A percentile compares a stretch with the other conserved stretches of the same genome.
Conservation (phyloP, 2,113 vertebrate genomes). For the Gymnarchus niloticus region DNA sequence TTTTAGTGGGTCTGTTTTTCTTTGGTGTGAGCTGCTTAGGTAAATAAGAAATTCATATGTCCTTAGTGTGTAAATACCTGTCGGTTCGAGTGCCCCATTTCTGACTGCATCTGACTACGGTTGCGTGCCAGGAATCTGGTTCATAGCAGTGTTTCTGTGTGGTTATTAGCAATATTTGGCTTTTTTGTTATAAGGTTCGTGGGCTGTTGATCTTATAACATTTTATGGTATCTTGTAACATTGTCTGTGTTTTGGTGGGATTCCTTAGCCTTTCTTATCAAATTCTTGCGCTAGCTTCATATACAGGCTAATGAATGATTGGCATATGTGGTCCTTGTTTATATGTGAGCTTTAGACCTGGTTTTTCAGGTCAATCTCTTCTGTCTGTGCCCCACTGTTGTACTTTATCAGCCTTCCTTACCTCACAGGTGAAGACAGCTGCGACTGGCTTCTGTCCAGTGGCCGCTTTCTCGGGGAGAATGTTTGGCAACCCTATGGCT, state of each 20-base stretch:
- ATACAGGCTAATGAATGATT: not conserved
- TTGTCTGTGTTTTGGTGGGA: not conserved
- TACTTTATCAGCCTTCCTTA: not conserved
- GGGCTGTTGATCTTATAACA: not conserved
- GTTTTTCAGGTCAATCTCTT: too few relatives aligned
- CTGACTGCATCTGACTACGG: not conserved
- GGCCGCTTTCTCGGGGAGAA: constrained; percentile 91
- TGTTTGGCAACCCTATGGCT: constrained; percentile 95
- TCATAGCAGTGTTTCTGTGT: not conserved
- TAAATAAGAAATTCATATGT: not conserved
- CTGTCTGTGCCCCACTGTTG: not conserved
- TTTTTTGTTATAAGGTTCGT: not conserved
- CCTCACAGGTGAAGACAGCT: constrained; percentile 80
- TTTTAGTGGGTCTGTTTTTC: not conserved
- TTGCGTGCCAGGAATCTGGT: not conserved
- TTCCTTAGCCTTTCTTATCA: not conserved
- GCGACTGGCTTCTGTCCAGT: constrained; percentile 89
- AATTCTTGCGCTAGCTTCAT: not conserved
- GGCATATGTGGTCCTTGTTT: not conserved
- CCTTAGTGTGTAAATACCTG: not conserved
- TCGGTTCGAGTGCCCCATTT: not conserved
- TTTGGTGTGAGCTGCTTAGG: not conserved
- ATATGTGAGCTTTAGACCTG: not conserved
- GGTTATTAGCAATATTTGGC: not conserved
- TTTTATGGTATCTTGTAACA: not conserved